Conservation (phyloP, 2,888 invertebrate genomes). For the Zele albiditarsus region DNA sequence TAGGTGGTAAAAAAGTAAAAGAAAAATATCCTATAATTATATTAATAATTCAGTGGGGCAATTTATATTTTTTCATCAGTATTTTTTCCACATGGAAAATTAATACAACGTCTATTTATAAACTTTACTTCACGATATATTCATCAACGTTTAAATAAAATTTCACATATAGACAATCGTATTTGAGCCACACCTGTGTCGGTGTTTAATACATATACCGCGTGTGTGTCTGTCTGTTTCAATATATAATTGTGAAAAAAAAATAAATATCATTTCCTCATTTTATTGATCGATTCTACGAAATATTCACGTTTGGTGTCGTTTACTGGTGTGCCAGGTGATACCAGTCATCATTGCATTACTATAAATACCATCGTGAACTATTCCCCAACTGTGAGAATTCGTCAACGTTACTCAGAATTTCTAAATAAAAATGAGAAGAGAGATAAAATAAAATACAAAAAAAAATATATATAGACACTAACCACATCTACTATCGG, state of each 20-base stretch:
- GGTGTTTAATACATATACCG: too few relatives aligned
- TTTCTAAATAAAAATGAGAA: conserved; percentile 10
- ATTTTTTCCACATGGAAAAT: too few relatives aligned
- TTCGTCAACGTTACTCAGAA: not conserved
- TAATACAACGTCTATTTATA: too few relatives aligned
- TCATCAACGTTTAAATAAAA: too few relatives aligned
- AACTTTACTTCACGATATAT: too few relatives aligned
- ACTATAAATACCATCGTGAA: not conserved
- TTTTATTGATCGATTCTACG: conserved; percentile 16
- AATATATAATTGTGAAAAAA: not conserved
- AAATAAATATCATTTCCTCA: not conserved
- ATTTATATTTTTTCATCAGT: not conserved
- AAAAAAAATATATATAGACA: not conserved
- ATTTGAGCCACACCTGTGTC: too few relatives aligned
- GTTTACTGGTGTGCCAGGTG: not conserved
- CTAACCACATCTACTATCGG: not conserved
- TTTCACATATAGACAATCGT: too few relatives aligned
- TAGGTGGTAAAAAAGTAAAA: not conserved
- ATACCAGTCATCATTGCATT: not conserved
- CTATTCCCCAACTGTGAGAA: not conserved
- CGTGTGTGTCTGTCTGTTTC: too few relatives aligned
- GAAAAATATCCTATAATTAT: not conserved
- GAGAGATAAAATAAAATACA: not conserved
- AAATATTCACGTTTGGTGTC: not conserved
- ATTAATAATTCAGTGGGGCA: too few relatives aligned